phyloP scores from a whole-genome alignment of 92 coral and sea anemone species.

The Desmophyllum pertusum region DNA sequence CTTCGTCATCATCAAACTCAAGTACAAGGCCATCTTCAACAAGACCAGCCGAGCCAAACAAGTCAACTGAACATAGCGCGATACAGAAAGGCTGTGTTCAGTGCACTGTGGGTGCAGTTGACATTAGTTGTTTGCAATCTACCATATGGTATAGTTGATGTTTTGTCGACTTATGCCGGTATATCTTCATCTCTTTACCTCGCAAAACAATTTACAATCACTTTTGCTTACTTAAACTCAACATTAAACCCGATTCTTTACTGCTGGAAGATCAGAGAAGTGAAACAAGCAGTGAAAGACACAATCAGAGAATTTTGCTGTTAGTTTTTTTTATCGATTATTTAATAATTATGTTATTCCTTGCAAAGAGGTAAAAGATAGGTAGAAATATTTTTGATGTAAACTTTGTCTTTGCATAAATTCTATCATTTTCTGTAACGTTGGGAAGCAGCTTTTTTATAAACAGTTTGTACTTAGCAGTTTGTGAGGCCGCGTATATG shows the following conservation, averaged over 20 bases:
- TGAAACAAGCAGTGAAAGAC: constrained; percentile 1
- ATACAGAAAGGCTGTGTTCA: constrained; percentile 29
- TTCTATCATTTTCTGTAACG: no score
- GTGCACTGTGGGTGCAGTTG: constrained; percentile 31
- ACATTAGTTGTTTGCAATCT: constrained; percentile 24
- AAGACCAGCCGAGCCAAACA: neutral
- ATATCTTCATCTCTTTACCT: neutral
- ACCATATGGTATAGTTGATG: neutral
- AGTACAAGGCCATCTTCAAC: neutral
- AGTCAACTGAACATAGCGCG: constrained; percentile 13
- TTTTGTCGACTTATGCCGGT: neutral
- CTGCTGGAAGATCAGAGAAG: constrained; percentile 34
- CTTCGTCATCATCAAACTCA: neutral
- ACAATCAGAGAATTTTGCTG: neutral
- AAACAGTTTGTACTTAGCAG: no score
- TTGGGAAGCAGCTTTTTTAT: no score
- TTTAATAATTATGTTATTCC: no score
- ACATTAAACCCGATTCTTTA: constrained; percentile 12
- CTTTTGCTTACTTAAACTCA: constrained; percentile 4
- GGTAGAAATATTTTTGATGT: no score
- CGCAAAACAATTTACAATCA: neutral
- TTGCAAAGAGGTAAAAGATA: no score
- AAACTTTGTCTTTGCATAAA: no score
- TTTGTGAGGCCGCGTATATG: no score
- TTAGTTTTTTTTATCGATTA: no score